These are phyloP conservation scores for Thomomys bottae DNA, from an alignment of 2,113 vertebrate species.

Conservation along the genomic window DNA sequence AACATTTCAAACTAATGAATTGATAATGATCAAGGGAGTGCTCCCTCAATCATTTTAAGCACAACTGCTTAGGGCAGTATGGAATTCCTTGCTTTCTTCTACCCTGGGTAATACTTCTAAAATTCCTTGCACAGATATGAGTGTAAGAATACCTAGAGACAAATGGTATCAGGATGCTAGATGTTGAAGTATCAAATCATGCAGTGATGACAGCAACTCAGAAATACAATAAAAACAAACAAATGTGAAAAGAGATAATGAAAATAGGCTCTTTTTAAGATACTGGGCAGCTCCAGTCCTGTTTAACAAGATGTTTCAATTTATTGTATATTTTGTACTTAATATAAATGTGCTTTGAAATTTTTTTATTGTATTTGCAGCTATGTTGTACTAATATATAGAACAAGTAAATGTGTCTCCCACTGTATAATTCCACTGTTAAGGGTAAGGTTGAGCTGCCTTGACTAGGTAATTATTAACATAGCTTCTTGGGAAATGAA, in stretches of 20 bases:
- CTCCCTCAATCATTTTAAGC: slow-evolving; percentile 37
- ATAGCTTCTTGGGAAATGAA: slow-evolving; percentile 34
- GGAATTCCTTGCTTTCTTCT: slow-evolving; percentile 18
- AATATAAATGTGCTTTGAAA: slow-evolving; percentile 84
- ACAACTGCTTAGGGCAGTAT: slow-evolving; percentile 13
- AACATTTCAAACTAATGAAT: slow-evolving; percentile 23
- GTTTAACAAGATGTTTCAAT: slow-evolving; percentile 84
- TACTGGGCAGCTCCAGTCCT: slow-evolving; percentile 80
- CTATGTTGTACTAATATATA: slow-evolving; percentile 72
- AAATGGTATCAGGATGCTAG: slow-evolving; percentile 16
- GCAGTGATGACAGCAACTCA: slow-evolving; percentile 5
- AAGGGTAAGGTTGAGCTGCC: slow-evolving; percentile 57
- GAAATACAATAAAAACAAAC: slow-evolving; percentile 14
- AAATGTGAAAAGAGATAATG: slow-evolving; percentile 70
- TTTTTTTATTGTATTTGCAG: slow-evolving; percentile 75
- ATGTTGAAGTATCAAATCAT: slow-evolving; percentile 42
- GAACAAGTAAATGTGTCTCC: slow-evolving; percentile 35
- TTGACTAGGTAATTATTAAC: slow-evolving; percentile 51
- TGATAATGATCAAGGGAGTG: slow-evolving; percentile 17
- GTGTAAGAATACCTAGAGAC: background rate
- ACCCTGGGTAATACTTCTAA: slow-evolving; percentile 28
- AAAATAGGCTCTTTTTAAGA: slow-evolving; percentile 74
- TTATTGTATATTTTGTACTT: slow-evolving; percentile 87
- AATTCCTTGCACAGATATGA: slow-evolving; percentile 34
- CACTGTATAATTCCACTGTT: slow-evolving; percentile 35